phyloP scores from a whole-genome alignment of 2,888 invertebrate species.

The Macropis europaea region DNA sequence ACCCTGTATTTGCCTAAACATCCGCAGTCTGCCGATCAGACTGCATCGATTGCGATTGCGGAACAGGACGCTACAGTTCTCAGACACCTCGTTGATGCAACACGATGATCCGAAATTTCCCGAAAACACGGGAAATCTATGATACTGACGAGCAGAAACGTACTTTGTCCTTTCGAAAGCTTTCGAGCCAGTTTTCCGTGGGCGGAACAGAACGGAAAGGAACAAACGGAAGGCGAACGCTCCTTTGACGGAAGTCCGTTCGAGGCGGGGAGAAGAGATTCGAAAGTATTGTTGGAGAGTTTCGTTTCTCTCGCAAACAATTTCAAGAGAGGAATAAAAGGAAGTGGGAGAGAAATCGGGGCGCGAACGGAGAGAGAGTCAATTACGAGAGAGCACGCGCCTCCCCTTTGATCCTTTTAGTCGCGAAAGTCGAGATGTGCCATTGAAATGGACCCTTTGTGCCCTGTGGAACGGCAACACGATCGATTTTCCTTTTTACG shows the following conservation, averaged over 20 bases:
- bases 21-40: too few species aligned
- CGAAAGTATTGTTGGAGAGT: constrained; percentile 15
- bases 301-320: constrained; percentile 22
- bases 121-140: too few species aligned
- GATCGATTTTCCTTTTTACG: constrained; percentile 26
- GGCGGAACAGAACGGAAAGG: not conserved
- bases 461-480: not conserved
- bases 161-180: too few species aligned
- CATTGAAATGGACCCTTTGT: constrained; percentile 33
- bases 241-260: constrained; percentile 3
- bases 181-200: not conserved
- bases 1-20: too few species aligned
- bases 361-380: constrained; percentile 19
- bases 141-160: too few species aligned
- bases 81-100: too few species aligned
- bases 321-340: constrained; percentile 11
- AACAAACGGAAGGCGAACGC: constrained; percentile 7
- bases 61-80: too few species aligned
- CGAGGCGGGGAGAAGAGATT: not conserved
- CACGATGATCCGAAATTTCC: too few species aligned
- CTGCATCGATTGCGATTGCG: too few species aligned
- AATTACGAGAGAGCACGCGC: constrained; percentile 35
- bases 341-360: constrained; percentile 22
- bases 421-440: constrained; percentile 26
- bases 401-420: constrained; percentile 40